Percentiles rank a stretch among this genome's conserved stretches.
These are phyloP conservation scores for Heterotis niloticus DNA, from an alignment of 2,113 vertebrate species.

Conservation along the genomic window DNA sequence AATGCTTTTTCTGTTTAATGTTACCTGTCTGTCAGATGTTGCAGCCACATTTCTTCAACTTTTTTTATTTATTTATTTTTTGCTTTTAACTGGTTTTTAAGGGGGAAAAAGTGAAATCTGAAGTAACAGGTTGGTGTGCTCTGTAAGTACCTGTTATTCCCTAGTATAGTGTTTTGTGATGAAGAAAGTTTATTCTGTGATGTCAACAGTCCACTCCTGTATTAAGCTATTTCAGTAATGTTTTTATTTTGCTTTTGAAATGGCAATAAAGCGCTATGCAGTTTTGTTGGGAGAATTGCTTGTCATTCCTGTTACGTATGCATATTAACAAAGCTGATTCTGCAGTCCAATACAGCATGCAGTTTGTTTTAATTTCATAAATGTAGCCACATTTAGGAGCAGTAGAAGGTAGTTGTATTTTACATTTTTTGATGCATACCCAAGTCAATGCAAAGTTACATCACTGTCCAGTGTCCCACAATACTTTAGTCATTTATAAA, in stretches of 20 bases:
- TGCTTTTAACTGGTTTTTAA: constrained; percentile 85
- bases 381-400: too few relatives aligned
- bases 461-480: neutral
- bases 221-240: neutral
- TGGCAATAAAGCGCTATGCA: constrained; percentile 26
- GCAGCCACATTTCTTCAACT: constrained; percentile 84
- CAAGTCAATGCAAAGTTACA: neutral
- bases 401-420: neutral
- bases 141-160: constrained; percentile 88
- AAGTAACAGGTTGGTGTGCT: constrained; percentile 89
- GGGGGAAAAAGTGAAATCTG: constrained; percentile 84
- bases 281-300: constrained; percentile 10
- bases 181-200: constrained; percentile 6
- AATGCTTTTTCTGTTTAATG: constrained; percentile 58
- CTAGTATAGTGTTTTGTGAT: constrained; percentile 45
- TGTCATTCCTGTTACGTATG: constrained; percentile 1
- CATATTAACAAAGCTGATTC: too few relatives aligned
- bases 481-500: neutral
- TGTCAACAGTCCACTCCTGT: constrained; percentile 15
- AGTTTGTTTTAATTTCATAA: too few relatives aligned
- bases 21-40: constrained; percentile 89
- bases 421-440: neutral
- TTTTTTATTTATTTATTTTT: constrained; percentile 32
- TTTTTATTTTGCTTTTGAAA: constrained; percentile 20
- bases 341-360: too few relatives aligned